Base-by-base conservation (phyloP, 2,888 invertebrate genomes). In the Venusia cambrica region DNA sequence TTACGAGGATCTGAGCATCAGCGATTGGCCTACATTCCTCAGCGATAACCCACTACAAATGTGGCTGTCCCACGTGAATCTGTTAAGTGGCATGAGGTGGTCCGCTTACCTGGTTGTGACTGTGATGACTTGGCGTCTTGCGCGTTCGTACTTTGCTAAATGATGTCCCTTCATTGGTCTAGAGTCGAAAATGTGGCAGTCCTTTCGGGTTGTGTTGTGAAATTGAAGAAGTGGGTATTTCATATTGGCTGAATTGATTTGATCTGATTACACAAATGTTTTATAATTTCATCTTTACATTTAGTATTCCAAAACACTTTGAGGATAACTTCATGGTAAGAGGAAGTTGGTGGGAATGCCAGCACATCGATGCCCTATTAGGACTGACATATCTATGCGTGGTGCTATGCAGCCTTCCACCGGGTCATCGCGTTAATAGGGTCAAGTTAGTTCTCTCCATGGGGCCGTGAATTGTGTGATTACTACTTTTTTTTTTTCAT, bases 1-100 rank as follows among this genome's bases (percentile, higher is more conserved):
- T 0, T 87, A 54, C 26, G 80, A 87, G 8, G 85, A 87, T 26
- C 27, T 74, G 1, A 59, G 62, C 7, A 33, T 48, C 1, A 50
- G 38, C 0, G 62, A 59, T 4, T 61, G 60, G 60, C 74, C 74
- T 0, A 66, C 58, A 1, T 41, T 62, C 2, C 42, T 79, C 1
- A 48, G 50, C 5, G 57, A 54, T 0, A 51, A 32, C 6, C 65
- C 70, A 0, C 2, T 72, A 0, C 35, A 33, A 2, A 53, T 54
- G 27, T 67, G 64, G 66, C 7, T 59, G 3, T 52, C 74, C 1
- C 48, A 58, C 12, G 7, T 84, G 1, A 78, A 78, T 36, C 43
- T 71, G 3, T 45, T 64, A 1, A 66, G 40, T 3, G 39, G 65
- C 11, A 36, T 73, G 3, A 62, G 62, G 2, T 24, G 73, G n/a